A percentile compares a stretch with the other conserved stretches of the same genome.
phyloP scores from a whole-genome alignment of 2,113 vertebrate genomes.

The Phyllostomus hastatus region DNA sequence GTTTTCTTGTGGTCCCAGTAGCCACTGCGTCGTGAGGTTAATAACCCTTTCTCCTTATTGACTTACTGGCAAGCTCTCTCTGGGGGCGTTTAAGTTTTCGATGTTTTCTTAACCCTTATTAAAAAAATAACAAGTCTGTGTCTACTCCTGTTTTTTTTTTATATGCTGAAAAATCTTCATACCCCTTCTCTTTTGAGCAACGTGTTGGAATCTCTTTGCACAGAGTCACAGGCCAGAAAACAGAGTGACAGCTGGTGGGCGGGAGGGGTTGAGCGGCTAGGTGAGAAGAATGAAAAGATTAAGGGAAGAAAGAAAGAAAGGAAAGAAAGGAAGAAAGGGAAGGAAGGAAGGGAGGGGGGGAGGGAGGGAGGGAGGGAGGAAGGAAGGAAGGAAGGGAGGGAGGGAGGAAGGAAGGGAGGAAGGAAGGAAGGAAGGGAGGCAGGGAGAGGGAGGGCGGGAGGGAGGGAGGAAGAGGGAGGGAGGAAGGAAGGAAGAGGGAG shows the following conservation, averaged over 20 bases:
- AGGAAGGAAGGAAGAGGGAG: too few relatives aligned
- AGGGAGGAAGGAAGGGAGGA: neutral
- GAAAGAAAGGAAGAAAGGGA: too few relatives aligned
- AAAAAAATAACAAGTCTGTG: neutral
- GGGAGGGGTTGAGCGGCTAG: neutral
- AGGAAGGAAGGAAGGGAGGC: too few relatives aligned
- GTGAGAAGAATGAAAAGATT: neutral
- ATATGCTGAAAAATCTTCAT: neutral
- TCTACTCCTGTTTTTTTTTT: neutral
- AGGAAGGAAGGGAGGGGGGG: too few relatives aligned
- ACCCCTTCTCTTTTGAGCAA: neutral
- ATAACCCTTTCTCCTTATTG: constrained; percentile 11
- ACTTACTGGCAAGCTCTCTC: neutral
- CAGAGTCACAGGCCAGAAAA: neutral
- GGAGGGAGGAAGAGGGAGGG: too few relatives aligned
- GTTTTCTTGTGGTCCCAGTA: neutral
- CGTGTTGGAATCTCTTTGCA: neutral
- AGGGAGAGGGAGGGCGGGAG: too few relatives aligned
- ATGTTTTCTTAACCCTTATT: neutral
- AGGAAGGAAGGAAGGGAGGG: too few relatives aligned
- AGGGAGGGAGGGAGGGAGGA: too few relatives aligned
- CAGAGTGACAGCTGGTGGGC: neutral
- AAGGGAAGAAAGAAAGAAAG: neutral
- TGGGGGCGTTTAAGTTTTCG: neutral
- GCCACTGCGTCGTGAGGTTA: constrained; percentile 30